Evolutionary conservation across 2,888 invertebrate genomes (phyloP).

Genomic region (Polydrusus cervinus): DNA sequence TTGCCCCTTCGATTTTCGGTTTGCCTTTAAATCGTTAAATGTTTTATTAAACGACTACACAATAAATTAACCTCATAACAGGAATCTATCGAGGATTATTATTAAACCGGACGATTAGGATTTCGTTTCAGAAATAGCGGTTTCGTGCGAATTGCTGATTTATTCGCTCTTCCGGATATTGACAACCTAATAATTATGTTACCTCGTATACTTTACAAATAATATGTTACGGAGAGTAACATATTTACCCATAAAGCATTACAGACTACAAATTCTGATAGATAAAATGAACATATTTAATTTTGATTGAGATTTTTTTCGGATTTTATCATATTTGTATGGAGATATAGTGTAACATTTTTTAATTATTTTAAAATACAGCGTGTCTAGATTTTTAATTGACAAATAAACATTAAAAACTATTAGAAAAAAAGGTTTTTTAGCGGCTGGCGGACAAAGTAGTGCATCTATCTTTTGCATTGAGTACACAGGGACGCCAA

Average conservation of each 20-base stretch:
- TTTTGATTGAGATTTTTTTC: too few species aligned
- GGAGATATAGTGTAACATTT: too few species aligned
- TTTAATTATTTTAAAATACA: too few species aligned
- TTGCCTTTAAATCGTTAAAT: not conserved
- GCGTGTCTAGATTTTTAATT: too few species aligned
- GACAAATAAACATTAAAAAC: too few species aligned
- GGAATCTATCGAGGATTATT: slow-evolving; percentile 22
- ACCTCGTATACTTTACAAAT: slow-evolving; percentile 25
- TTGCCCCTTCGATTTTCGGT: not conserved
- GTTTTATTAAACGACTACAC: slow-evolving; percentile 3
- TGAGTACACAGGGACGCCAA: too few species aligned
- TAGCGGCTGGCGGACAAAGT: too few species aligned
- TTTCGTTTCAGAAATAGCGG: slow-evolving; percentile 44
- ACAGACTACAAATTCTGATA: not conserved
- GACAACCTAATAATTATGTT: slow-evolving; percentile 50
- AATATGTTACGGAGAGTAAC: slow-evolving; percentile 1
- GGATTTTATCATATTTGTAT: too few species aligned
- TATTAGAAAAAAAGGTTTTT: too few species aligned
- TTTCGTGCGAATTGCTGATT: slow-evolving; percentile 51
- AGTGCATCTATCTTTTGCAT: too few species aligned
- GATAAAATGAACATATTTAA: too few species aligned
- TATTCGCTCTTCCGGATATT: slow-evolving; percentile 44
- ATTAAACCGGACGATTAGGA: slow-evolving; percentile 41
- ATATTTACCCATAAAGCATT: slow-evolving; percentile 1
- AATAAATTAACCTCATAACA: slow-evolving; percentile 28